These are phyloP conservation scores for Andrena cerasifolii DNA, from an alignment of 1,140 invertebrate genomes.

Conservation along the genomic window DNA sequence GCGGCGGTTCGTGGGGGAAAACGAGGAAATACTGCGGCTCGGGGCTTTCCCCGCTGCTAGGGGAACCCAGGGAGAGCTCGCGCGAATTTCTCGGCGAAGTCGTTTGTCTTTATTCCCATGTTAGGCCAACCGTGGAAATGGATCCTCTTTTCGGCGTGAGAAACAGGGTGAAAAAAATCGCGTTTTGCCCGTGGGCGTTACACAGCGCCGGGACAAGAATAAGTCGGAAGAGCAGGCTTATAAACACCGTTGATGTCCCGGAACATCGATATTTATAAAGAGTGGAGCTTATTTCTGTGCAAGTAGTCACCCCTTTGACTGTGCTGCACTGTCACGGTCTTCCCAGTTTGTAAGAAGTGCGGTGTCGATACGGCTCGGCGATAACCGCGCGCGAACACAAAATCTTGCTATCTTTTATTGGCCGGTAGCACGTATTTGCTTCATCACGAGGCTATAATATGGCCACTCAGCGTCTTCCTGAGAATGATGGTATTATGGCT, in stretches of 20 bases:
- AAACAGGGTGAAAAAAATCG: neutral
- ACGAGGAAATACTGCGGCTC: neutral
- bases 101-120: neutral
- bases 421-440: constrained; percentile 69
- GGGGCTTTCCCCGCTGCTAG: neutral
- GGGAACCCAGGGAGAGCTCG: neutral
- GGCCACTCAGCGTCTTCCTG: constrained; percentile 56
- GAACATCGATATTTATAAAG: too few relatives aligned
- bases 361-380: neutral
- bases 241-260: neutral
- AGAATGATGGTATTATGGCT: constrained; percentile 64
- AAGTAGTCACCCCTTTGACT: too few relatives aligned
- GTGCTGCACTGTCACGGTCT: neutral
- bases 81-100: neutral
- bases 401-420: constrained; percentile 71
- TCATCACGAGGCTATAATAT: constrained; percentile 67
- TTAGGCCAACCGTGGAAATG: neutral
- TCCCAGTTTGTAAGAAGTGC: neutral
- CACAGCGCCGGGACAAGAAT: too few relatives aligned
- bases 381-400: neutral
- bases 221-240: neutral
- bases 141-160: neutral
- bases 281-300: too few relatives aligned
- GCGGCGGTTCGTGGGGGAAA: neutral
- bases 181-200: too few relatives aligned